A percentile compares a stretch with the other conserved stretches of the same genome.
Evolutionary conservation across 2,797 vertebrate genomes (phyloP).

Genomic region (Circus cinereus): DNA sequence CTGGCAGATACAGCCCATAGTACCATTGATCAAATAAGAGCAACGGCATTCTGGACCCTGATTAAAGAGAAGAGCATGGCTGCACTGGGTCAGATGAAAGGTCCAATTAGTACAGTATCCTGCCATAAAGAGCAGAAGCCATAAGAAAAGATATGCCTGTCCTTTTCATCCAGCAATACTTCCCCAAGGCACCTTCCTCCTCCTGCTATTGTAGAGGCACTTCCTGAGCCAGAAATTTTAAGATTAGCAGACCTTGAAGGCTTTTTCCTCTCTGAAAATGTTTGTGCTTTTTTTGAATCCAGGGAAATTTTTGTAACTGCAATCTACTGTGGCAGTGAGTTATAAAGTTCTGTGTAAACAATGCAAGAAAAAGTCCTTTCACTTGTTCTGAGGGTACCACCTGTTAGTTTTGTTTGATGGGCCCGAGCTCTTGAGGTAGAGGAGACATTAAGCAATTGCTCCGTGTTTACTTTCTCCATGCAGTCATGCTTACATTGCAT

Average conservation of each 20-base stretch:
- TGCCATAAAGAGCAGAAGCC: neutral
- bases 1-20: neutral
- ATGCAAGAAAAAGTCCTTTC: neutral
- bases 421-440: neutral
- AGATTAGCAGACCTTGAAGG: constrained; percentile 33
- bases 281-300: neutral
- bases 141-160: neutral
- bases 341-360: neutral
- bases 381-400: neutral
- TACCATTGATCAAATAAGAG: neutral
- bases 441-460: neutral
- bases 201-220: constrained; percentile 2
- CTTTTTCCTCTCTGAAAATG: neutral
- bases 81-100: neutral
- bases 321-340: neutral
- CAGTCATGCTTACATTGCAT: rapidly evolving
- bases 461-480: neutral
- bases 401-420: neutral
- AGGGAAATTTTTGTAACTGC: neutral
- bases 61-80: neutral
- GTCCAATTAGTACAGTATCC: neutral
- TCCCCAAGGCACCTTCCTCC: constrained; percentile 23
- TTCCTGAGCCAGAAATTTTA: constrained; percentile 40
- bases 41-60: neutral
- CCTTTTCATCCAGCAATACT: neutral